Conservation (phyloP, 2,797 vertebrate species). For the Lepidocolaptes lacrymiger region DNA sequence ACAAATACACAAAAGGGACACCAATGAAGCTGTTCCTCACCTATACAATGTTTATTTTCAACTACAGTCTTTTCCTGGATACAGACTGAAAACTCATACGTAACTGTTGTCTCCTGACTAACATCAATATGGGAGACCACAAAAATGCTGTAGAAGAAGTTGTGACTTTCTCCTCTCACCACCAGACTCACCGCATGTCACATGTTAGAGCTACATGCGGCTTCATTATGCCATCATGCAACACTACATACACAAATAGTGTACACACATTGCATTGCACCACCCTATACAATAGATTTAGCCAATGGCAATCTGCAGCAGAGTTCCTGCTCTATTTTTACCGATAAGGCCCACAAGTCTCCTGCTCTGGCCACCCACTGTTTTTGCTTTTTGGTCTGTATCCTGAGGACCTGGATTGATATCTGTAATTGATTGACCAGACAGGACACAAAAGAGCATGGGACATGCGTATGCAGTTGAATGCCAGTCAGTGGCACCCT, state of each 20-base stretch:
- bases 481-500: not conserved
- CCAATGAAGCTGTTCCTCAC: not conserved
- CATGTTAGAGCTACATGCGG: not conserved
- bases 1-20: not conserved
- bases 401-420: slow-evolving; percentile 28
- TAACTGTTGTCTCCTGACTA: not conserved
- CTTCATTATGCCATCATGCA: accelerated
- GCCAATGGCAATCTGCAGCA: not conserved
- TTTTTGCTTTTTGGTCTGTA: slow-evolving; percentile 26
- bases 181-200: not conserved
- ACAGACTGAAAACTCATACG: not conserved
- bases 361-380: not conserved
- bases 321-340: not conserved
- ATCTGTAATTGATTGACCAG: not conserved
- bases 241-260: not conserved
- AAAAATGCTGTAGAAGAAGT: not conserved
- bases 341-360: not conserved
- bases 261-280: not conserved
- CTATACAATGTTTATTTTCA: not conserved
- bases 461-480: not conserved
- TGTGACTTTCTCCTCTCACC: not conserved
- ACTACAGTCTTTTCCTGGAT: not conserved
- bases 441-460: not conserved
- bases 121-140: not conserved
- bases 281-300: not conserved